Base-by-base conservation (phyloP, 2,888 invertebrate species). In the Drosophila stalkeri region DNA sequence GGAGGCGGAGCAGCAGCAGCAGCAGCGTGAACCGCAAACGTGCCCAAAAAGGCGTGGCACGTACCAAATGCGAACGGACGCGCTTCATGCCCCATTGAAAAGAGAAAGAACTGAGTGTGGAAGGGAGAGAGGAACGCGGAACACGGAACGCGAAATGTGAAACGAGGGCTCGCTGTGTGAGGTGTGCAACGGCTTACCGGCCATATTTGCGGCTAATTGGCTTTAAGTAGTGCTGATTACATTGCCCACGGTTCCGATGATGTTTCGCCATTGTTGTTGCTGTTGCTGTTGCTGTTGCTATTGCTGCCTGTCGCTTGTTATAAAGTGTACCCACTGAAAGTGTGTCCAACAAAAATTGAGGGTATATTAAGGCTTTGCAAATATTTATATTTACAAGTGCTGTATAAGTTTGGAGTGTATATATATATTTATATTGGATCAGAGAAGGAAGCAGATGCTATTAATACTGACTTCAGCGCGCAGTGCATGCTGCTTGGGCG, bases 181-280 rank as follows among this genome's bases (percentile, higher is more conserved):
- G 52, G 43, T 64, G 72, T 55, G 81, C 51, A 54, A 63, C 59
- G 82, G 86, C 80, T 88, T 83, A 89, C 84, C 84, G 89, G 89
- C 72, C 86, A 90, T 86, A 89, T 86, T 86, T 86, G 86, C 89
- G 89, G 90, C 79, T 86, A 86, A 86, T 86, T 90, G 86, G 86
- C 86, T 90, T 86, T 86, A 86, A 86, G 86, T 90, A 86, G 90
- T 80, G 69, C 89, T 86, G 86, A 86, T 90, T 86, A 86, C 89
- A 89, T 79, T 75, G 74, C 80, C 75, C 65, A 77, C 69, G 51
- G 65, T 70, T 66, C 61, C 60, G 60, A 57, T 72, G 79, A 76
- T 78, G 67, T 62, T 78, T 78, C 49, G 61, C 52, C 20, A 14
- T 37, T 52, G 52, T 14, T 8, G 20, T 12, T 56, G 56, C 54